A percentile compares a stretch with the other conserved stretches of the same genome.
Evolutionary conservation across 2,888 invertebrate species (phyloP).

Genomic region (Rhingia campestris): DNA sequence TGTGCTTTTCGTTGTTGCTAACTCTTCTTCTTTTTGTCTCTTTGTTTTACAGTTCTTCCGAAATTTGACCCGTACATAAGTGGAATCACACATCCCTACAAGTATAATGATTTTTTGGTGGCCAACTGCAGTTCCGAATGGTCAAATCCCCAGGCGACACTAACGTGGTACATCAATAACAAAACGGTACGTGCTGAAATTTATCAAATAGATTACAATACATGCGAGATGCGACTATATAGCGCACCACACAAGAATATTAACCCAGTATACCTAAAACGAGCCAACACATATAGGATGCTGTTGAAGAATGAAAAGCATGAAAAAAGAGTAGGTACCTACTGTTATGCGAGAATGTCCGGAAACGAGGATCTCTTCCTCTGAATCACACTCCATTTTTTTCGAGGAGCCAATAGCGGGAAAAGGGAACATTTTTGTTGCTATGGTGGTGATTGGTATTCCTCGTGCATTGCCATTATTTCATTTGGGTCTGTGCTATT

Average conservation of each 20-base stretch:
- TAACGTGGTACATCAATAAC: slow-evolving; percentile 82
- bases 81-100: slow-evolving; percentile 80
- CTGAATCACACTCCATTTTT: slow-evolving; percentile 37
- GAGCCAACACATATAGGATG: not conserved
- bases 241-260: slow-evolving; percentile 41
- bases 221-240: slow-evolving; percentile 32
- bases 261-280: slow-evolving; percentile 22
- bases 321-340: not conserved
- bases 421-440: slow-evolving; percentile 13
- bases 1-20: slow-evolving; percentile 39
- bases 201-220: slow-evolving; percentile 68
- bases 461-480: slow-evolving; percentile 56
- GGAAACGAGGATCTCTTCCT: slow-evolving; percentile 56
- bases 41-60: slow-evolving; percentile 80
- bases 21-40: slow-evolving; percentile 63
- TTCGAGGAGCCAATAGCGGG: slow-evolving; percentile 27
- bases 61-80: slow-evolving; percentile 81
- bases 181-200: slow-evolving; percentile 80
- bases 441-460: slow-evolving; percentile 59
- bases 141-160: slow-evolving; percentile 81
- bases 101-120: slow-evolving; percentile 81
- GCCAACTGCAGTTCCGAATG: slow-evolving; percentile 83
- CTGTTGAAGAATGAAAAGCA: slow-evolving; percentile 9
- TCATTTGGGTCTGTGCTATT: slow-evolving; percentile 54
- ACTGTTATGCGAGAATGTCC: slow-evolving; percentile 53